phyloP scores from a whole-genome alignment of 2,113 vertebrate genomes.

The Panurus biarmicus region DNA sequence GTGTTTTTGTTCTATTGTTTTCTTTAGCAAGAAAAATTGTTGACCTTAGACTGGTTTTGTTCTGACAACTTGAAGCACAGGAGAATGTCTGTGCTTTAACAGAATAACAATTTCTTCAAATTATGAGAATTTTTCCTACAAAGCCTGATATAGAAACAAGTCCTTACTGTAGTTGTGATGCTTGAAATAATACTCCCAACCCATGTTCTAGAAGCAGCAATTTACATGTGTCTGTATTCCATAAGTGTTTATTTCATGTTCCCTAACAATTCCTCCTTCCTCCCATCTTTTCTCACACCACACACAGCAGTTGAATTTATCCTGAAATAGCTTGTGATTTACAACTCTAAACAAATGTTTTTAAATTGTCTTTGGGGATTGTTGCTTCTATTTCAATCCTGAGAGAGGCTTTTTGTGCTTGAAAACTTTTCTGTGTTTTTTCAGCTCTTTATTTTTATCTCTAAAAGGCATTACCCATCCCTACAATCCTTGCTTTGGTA shows the following conservation, averaged over 20 bases:
- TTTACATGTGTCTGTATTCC: neutral
- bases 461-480: neutral
- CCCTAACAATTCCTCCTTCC: neutral
- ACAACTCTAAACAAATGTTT: neutral
- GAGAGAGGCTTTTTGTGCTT: neutral
- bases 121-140: neutral
- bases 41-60: neutral
- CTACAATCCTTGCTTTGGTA: neutral
- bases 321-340: neutral
- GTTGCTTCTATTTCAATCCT: neutral
- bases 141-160: neutral
- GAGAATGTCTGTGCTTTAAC: neutral
- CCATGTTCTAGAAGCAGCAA: neutral
- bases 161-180: neutral
- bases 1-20: neutral
- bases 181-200: neutral
- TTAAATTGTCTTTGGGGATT: neutral
- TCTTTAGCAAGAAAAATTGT: neutral
- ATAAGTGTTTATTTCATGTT: neutral
- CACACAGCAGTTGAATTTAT: neutral
- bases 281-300: neutral
- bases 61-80: neutral
- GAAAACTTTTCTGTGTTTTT: neutral
- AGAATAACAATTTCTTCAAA: neutral
- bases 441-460: neutral